A percentile compares a stretch with the other conserved stretches of the same genome.
Evolutionary conservation across 2,888 invertebrate genomes (phyloP).

Genomic region (Thereva unica): DNA sequence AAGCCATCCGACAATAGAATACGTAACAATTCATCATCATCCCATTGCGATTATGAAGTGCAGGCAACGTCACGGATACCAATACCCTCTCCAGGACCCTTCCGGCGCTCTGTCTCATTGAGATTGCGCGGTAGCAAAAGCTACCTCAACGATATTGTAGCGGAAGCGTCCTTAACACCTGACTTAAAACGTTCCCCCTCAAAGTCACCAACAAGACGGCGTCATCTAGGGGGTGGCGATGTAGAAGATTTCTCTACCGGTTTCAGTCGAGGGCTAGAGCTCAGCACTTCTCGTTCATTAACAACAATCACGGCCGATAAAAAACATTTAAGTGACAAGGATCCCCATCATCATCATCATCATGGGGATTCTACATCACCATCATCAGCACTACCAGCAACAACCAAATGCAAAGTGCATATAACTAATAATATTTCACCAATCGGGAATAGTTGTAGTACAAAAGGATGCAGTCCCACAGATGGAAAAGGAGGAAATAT

Average conservation of each 20-base stretch:
- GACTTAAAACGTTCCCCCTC: conserved; percentile 3
- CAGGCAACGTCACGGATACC: conserved; percentile 43
- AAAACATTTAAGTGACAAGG: conserved; percentile 31
- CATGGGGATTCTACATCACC: conserved; percentile 37
- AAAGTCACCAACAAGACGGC: conserved; percentile 8
- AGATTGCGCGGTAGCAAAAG: conserved; percentile 67
- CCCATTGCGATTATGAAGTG: conserved; percentile 38
- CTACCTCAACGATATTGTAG: conserved; percentile 45
- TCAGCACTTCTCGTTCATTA: conserved; percentile 36
- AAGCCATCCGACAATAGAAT: conserved; percentile 20
- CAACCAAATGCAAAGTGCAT: conserved; percentile 6
- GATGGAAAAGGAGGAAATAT: conserved; percentile 32
- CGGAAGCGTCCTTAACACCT: conserved; percentile 16
- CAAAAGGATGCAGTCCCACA: conserved; percentile 30
- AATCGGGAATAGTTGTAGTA: conserved; percentile 2
- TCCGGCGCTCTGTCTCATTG: conserved; percentile 69
- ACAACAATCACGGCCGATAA: conserved; percentile 40
- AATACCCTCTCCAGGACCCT: conserved; percentile 50
- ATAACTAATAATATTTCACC: conserved; percentile 7
- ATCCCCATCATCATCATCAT: conserved; percentile 19
- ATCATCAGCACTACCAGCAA: background rate
- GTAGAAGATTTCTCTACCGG: conserved; percentile 12
- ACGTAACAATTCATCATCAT: conserved; percentile 45
- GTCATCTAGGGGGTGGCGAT: background rate
- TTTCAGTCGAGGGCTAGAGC: conserved; percentile 37